Evolutionary conservation across 2,113 vertebrate genomes (phyloP).

Genomic region (Neotragus moschatus): DNA sequence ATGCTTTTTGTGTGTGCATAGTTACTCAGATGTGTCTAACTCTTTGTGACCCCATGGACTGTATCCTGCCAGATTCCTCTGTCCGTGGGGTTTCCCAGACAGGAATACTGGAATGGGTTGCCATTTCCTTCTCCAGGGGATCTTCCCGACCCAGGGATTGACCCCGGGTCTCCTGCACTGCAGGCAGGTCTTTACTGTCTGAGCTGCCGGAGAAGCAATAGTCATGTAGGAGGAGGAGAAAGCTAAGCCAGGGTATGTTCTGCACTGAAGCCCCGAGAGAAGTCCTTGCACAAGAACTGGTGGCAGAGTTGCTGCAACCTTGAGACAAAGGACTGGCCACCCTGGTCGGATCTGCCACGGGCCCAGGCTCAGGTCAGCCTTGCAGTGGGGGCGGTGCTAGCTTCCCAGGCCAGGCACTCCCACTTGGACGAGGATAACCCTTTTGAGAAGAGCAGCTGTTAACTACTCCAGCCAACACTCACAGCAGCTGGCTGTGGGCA

Average conservation of each 20-base stretch:
- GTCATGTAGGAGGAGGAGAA: not conserved
- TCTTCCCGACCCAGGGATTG: not conserved
- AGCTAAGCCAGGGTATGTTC: not conserved
- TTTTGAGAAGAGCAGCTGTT: not conserved
- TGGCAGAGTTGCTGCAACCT: not conserved
- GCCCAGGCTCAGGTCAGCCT: not conserved
- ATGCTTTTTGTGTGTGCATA: not conserved
- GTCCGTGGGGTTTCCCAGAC: not conserved
- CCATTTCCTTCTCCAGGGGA: not conserved
- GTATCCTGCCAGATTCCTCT: not conserved
- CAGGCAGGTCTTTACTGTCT: not conserved
- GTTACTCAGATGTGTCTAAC: not conserved
- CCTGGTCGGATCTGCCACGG: not conserved
- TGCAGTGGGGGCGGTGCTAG: not conserved
- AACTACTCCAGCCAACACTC: not conserved
- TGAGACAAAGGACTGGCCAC: not conserved
- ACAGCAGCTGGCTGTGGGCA: not conserved
- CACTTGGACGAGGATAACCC: not conserved
- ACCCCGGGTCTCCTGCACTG: not conserved
- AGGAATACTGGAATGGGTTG: not conserved
- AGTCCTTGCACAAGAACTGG: not conserved
- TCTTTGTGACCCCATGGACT: not conserved
- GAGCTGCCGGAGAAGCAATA: not conserved
- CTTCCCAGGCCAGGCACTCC: not conserved
- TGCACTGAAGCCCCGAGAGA: not conserved